These are phyloP conservation scores for Macaria notata DNA, from an alignment of 2,888 invertebrate species.

Conservation along the genomic window DNA sequence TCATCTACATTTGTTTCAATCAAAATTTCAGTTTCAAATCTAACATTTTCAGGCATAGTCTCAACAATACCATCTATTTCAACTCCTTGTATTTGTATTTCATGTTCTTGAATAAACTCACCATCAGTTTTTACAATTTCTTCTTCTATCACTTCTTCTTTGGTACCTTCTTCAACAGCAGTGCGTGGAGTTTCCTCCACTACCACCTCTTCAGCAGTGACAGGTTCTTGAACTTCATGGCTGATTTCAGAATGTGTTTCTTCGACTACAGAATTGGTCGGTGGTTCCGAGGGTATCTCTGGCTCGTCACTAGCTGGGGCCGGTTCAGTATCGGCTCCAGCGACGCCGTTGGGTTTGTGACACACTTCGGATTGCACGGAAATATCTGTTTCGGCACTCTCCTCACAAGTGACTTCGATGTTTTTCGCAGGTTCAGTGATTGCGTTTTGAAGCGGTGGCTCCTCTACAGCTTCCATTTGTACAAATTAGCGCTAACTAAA, in stretches of 20 bases:
- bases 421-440: slow-evolving; percentile 48
- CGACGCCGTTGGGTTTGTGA: slow-evolving; percentile 68
- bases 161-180: slow-evolving; percentile 1
- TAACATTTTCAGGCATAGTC: slow-evolving; percentile 45
- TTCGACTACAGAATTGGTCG: slow-evolving; percentile 20
- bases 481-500: slow-evolving; percentile 23
- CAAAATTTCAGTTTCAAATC: slow-evolving; percentile 70
- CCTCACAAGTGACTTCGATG: slow-evolving; percentile 42
- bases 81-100: slow-evolving; percentile 22
- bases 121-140: background rate
- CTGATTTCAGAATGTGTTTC: slow-evolving; percentile 1
- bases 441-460: slow-evolving; percentile 43
- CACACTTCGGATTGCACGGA: slow-evolving; percentile 51
- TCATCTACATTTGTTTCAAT: slow-evolving; percentile 65
- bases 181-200: slow-evolving; percentile 20
- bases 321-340: slow-evolving; percentile 41
- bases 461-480: slow-evolving; percentile 47
- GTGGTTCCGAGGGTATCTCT: background rate
- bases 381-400: slow-evolving; percentile 34
- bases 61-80: slow-evolving; percentile 41
- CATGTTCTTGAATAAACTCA: background rate
- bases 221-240: background rate
- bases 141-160: slow-evolving; percentile 2
- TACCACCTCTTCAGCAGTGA: slow-evolving; percentile 21
- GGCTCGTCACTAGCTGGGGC: slow-evolving; percentile 1